Evolutionary conservation across 2,888 invertebrate species (phyloP), one percentile per base, ranked within the genome.

Genomic region (Vandiemenella viatica): DNA sequence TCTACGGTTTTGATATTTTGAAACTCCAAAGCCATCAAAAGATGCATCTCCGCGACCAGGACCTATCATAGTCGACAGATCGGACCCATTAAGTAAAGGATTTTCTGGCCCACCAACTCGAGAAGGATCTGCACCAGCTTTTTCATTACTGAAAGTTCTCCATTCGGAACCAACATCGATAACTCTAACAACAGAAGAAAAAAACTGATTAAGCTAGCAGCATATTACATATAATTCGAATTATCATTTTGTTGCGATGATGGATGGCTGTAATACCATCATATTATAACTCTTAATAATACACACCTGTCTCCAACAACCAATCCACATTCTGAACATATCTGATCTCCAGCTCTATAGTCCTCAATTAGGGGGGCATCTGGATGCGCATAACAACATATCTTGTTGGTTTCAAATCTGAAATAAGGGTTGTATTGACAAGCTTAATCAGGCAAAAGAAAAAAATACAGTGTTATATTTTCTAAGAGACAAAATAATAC

Each of bases 121-220:
- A 69, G 95, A 95, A 4, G 97, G 96, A 68, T 99, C 98, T 0
- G 89, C 90, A 7, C 91, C 88, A 47, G 85, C 83, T 63, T 95
- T 96, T 64, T 99, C 98, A 66, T 97, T 98, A 62, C 93, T 95
- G 68, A 99, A 99, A 51, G 97, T 98, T 65, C 98, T 78, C 98
- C 98, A 99, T 69, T 99, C 98, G 4, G 97, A 96, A 26, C 98
- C 96, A n/a, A 99, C 98, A 69, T 99, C 98, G 56, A 99, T 95
- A 1, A 98, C 93, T 64, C 96, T 92, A 66, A 15, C 58, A 50
- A 62, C 8, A 43, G 43, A 44, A 23, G 37, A 4, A 8, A 23
- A 15, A 20, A 16, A 42, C 45, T 20, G 43, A 10, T 19, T 4
- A 4, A 19, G 16, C 21, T 22, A 43, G 32, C 32, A 32, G 32